These are phyloP conservation scores for Anarsia innoxiella DNA, from an alignment of 2,888 invertebrate genomes.

Conservation along the genomic window DNA sequence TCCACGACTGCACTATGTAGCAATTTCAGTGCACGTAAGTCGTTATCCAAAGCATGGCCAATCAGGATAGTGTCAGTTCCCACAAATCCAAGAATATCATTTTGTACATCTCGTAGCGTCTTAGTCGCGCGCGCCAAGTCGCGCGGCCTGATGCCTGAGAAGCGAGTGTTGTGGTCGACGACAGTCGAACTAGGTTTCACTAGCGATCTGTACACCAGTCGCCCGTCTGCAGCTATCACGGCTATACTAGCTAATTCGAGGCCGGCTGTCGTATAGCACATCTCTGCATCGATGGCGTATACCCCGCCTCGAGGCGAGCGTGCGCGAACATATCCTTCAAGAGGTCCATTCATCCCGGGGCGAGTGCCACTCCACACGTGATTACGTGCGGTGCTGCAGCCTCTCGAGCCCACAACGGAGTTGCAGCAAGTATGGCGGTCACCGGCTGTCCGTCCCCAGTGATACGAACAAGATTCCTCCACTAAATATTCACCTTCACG, in stretches of 20 bases:
- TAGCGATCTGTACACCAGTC: conserved; percentile 86
- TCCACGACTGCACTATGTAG: conserved; percentile 91
- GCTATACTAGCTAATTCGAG: conserved; percentile 92
- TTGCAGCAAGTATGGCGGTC: conserved; percentile 80
- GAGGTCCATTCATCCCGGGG: conserved; percentile 83
- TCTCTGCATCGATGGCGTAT: conserved; percentile 96
- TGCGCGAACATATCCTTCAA: conserved; percentile 79
- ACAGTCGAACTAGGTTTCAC: conserved; percentile 89
- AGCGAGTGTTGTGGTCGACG: conserved; percentile 95
- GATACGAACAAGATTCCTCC: conserved; percentile 87
- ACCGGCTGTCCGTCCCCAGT: conserved; percentile 88
- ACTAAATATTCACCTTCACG: conserved; percentile 82
- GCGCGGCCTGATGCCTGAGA: conserved; percentile 89
- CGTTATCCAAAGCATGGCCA: conserved; percentile 97
- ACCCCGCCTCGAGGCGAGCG: conserved; percentile 73
- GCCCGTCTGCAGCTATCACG: conserved; percentile 83
- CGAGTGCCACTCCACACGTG: conserved; percentile 88
- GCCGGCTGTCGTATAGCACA: conserved; percentile 93
- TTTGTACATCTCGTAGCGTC: conserved; percentile 86
- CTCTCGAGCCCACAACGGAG: conserved; percentile 61
- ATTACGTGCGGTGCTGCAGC: conserved; percentile 78
- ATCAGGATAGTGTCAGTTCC: conserved; percentile 90
- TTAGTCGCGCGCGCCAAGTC: conserved; percentile 77
- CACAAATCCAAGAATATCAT: conserved; percentile 87
- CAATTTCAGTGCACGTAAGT: conserved; percentile 89